A percentile compares a stretch with the other conserved stretches of the same genome.
phyloP scores from a whole-genome alignment of 2,888 invertebrate genomes.

The Scaptomyza caliginosa region DNA sequence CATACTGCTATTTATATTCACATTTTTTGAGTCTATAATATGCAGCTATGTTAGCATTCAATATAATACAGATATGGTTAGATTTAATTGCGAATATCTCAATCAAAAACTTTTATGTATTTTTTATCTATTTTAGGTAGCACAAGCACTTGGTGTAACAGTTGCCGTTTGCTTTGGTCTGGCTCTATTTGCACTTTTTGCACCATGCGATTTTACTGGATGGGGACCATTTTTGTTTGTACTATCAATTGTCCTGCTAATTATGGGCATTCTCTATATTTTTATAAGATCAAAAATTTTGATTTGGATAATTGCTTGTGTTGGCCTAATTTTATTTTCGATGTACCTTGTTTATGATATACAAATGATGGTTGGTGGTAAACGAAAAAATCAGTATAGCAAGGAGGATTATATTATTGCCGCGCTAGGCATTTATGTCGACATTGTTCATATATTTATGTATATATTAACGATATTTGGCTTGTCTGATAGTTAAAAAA shows the following conservation, averaged over 20 bases:
- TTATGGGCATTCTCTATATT: not conserved
- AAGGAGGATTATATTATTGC: slow-evolving; percentile 61
- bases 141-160: slow-evolving; percentile 37
- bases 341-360: slow-evolving; percentile 43
- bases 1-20: slow-evolving; percentile 25
- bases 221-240: slow-evolving; percentile 30
- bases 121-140: slow-evolving; percentile 25
- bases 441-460: slow-evolving; percentile 43
- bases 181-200: slow-evolving; percentile 42
- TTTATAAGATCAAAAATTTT: not conserved
- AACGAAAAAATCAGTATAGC: slow-evolving; percentile 17
- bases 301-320: not conserved
- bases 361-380: slow-evolving; percentile 48
- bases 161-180: slow-evolving; percentile 10
- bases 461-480: slow-evolving; percentile 43
- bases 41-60: not conserved
- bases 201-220: slow-evolving; percentile 60
- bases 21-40: slow-evolving; percentile 3
- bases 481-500: slow-evolving; percentile 18
- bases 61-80: not conserved
- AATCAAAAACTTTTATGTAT: not conserved
- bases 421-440: slow-evolving; percentile 50
- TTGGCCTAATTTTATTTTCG: slow-evolving; percentile 20
- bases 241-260: not conserved
- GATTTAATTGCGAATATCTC: not conserved